Base-by-base conservation (phyloP, 1,140 invertebrate genomes). In the Musca domestica region DNA sequence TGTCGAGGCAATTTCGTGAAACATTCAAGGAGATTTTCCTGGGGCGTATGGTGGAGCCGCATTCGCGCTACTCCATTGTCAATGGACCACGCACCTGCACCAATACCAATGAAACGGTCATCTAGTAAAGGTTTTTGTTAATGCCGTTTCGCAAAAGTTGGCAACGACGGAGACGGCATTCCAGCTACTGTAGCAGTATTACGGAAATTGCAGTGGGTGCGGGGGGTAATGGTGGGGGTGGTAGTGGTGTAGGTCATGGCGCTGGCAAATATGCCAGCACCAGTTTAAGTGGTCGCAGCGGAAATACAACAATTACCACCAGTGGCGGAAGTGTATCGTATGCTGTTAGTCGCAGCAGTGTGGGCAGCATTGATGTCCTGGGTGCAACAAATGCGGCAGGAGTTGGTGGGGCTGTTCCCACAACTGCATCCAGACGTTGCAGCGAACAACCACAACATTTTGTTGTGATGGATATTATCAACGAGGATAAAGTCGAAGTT, bases 1-100 rank as follows among this genome's bases (percentile, higher is more conserved):
- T 97, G 95, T 94, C 92, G 56, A 85, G 93, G 22, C 93, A 96
- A 77, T 98, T 98, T 78, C 84, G 95, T 30, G 93, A 96, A 80
- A 97, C 95, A 0, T 98, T 97, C 83, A 94, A 94, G 74, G 90
- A 94, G 73, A 84, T 97, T 3, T 96, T 97, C 74, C 86, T 92
- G 6, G 83, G 87, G 2, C 86, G 87, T 2, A 82, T 86, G 0
- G 84, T 84, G 12, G 89, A 89, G 70, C 88, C 87, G 23, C 91
- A 88, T 3, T 90, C 89, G 17, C 85, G 89, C 69, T 92, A 92
- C 78, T 92, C 90, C 0, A 78, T 92, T 5, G 91, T 92, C 0
- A 92, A 92, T 74, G 91, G 91, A 5, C 90, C 90, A 48, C 85
- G 91, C 71, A 92, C 90, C 2, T 91, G 89, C 77, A 92, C 91